A percentile compares a stretch with the other conserved stretches of the same genome.
Evolutionary conservation across 2,113 vertebrate genomes (phyloP).

Genomic region (Neolamprologus tretocephalus): DNA sequence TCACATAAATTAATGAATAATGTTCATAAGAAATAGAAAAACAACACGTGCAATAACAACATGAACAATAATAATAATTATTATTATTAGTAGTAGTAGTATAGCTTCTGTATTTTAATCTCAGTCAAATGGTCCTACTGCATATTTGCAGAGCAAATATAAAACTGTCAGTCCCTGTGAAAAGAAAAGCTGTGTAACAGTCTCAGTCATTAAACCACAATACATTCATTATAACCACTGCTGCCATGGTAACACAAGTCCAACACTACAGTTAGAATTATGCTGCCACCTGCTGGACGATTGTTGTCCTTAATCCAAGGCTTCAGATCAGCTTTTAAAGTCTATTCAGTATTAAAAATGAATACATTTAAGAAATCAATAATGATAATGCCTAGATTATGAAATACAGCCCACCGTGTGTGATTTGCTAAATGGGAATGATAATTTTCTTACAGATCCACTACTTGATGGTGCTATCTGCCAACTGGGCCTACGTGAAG

Average conservation of each 20-base stretch:
- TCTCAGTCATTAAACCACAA: conserved; percentile 22
- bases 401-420: not conserved
- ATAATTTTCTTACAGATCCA: conserved; percentile 77
- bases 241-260: conserved; percentile 37
- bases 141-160: not conserved
- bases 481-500: conserved; percentile 99
- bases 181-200: not conserved
- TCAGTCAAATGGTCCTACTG: not conserved
- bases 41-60: not conserved
- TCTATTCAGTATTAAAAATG: not conserved
- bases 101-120: not conserved
- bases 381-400: not conserved
- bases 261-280: not conserved
- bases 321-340: not conserved
- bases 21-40: not conserved
- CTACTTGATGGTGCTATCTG: conserved; percentile 97
- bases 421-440: not conserved
- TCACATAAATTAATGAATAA: not conserved
- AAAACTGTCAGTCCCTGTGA: not conserved
- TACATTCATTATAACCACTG: conserved; percentile 16
- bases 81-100: rapidly evolving
- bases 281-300: conserved; percentile 57
- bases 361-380: not conserved
- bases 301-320: not conserved
- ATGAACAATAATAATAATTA: not conserved